Percentiles rank a stretch among this genome's conserved stretches.
Conservation (phyloP, 2,113 vertebrate species). For the Zingel zingel region DNA sequence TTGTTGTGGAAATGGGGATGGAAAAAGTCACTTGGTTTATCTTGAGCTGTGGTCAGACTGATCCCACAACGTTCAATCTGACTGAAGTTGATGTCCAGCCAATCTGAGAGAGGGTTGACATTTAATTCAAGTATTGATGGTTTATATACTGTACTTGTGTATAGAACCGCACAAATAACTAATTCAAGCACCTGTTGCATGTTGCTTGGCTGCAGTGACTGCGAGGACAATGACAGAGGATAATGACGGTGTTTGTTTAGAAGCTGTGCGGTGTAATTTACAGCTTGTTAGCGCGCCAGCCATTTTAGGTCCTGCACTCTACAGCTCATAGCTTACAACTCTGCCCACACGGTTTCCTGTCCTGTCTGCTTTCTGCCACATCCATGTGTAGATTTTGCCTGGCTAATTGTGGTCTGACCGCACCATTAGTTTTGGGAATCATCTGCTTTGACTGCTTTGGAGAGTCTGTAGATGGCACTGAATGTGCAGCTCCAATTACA, state of each 20-base stretch:
- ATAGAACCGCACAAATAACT: not conserved
- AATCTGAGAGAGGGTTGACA: not conserved
- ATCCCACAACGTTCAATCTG: not conserved
- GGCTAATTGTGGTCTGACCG: not conserved
- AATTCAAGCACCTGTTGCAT: not conserved
- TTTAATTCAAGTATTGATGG: constrained; percentile 1
- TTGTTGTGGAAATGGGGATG: not conserved
- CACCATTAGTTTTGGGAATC: not conserved
- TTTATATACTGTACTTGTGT: not conserved
- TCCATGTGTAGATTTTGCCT: not conserved
- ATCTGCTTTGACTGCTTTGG: not conserved
- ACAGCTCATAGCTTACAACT: not conserved
- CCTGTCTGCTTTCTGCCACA: not conserved
- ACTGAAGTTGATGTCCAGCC: not conserved
- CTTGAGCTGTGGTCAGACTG: not conserved
- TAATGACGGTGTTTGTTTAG: not conserved
- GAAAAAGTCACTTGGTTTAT: not conserved
- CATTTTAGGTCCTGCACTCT: not conserved
- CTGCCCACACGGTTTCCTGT: not conserved
- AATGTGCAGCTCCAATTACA: not conserved
- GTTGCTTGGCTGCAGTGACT: not conserved
- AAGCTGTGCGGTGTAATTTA: not conserved
- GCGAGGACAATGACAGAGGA: not conserved
- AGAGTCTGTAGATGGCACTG: not conserved
- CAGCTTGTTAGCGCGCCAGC: not conserved